Evolutionary conservation across 2,113 vertebrate genomes (phyloP).

Genomic region (Picathartes gymnocephalus): DNA sequence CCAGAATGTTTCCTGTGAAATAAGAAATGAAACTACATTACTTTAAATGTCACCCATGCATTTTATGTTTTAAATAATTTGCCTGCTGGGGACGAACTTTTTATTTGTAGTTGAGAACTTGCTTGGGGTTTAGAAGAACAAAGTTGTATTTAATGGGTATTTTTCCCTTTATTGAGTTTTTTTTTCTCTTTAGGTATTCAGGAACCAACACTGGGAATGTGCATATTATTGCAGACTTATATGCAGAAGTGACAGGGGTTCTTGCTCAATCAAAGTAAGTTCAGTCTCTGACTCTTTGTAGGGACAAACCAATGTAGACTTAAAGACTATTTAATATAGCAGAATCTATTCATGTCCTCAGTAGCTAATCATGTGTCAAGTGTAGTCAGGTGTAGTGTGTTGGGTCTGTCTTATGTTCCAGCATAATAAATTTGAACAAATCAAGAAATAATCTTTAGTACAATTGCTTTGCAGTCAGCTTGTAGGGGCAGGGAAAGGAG

Average conservation of each 20-base stretch:
- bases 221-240: slow-evolving; percentile 97
- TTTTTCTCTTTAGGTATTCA: slow-evolving; percentile 81
- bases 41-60: not conserved
- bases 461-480: not conserved
- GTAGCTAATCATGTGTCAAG: not conserved
- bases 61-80: not conserved
- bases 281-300: not conserved
- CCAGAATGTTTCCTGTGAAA: not conserved
- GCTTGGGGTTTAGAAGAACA: not conserved
- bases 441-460: not conserved
- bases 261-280: slow-evolving; percentile 97
- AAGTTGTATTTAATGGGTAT: not conserved
- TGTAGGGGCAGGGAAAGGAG: not conserved
- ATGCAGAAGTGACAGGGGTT: slow-evolving; percentile 96
- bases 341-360: not conserved
- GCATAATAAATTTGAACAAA: not conserved
- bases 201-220: slow-evolving; percentile 99
- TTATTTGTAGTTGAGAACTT: not conserved
- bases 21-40: not conserved
- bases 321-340: not conserved
- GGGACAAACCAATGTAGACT: not conserved
- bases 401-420: not conserved
- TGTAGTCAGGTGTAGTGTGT: not conserved
- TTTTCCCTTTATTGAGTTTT: not conserved
- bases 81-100: not conserved